These are phyloP conservation scores for Tyto alba DNA, from an alignment of 2,113 vertebrate species.

Conservation along the genomic window DNA sequence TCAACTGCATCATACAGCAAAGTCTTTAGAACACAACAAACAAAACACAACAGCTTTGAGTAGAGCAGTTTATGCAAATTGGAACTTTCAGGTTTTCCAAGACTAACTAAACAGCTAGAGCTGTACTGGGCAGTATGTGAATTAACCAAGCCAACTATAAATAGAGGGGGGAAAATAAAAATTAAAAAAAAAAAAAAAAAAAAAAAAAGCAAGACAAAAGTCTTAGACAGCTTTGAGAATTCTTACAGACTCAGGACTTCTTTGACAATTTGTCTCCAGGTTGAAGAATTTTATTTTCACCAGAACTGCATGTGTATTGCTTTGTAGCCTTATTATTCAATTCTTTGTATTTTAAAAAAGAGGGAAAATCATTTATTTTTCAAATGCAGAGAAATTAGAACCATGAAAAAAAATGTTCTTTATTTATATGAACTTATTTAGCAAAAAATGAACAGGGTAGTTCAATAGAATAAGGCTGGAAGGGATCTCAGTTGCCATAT, in stretches of 20 bases:
- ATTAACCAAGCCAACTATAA: slow-evolving; percentile 49
- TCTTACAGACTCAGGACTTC: background rate
- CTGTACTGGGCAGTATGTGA: background rate
- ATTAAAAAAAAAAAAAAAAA: background rate
- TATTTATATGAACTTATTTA: background rate
- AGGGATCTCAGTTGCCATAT: background rate
- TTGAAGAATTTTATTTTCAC: background rate
- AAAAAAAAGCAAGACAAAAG: background rate
- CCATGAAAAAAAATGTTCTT: background rate
- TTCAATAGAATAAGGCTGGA: background rate
- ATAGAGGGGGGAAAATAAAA: background rate
- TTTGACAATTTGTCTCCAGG: background rate
- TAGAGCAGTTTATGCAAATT: background rate
- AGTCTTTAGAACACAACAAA: background rate
- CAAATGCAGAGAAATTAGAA: background rate
- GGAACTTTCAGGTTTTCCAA: background rate
- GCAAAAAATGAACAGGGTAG: background rate
- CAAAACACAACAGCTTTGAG: slow-evolving; percentile 16
- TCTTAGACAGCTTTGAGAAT: background rate
- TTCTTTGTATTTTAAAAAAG: background rate
- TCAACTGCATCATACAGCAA: background rate
- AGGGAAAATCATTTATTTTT: background rate
- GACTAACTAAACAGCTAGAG: background rate
- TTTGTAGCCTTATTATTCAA: background rate
- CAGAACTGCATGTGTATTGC: background rate